Conservation (phyloP, 1,140 invertebrate species). For the Yoshiicerus persimilis region DNA sequence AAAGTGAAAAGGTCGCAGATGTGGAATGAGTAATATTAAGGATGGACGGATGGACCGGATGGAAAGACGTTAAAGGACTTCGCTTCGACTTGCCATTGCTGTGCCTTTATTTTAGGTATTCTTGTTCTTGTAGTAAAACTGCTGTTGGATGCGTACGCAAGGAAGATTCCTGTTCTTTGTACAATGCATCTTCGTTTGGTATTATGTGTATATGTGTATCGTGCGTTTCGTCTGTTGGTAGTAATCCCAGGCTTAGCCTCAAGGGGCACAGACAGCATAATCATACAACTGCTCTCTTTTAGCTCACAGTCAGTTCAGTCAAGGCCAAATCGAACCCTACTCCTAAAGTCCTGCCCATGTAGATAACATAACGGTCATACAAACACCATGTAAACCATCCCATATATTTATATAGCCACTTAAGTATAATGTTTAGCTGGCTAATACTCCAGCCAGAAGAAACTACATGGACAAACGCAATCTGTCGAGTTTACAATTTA, state of each 20-base stretch:
- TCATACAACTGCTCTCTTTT: background rate
- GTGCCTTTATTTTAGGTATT: background rate
- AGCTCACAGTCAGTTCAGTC: background rate
- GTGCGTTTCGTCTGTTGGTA: background rate
- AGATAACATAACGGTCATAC: background rate
- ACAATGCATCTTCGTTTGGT: background rate
- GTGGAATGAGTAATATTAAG: background rate
- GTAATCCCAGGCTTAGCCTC: constrained; percentile 23
- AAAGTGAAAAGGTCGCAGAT: background rate
- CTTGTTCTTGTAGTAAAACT: background rate
- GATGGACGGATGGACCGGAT: background rate
- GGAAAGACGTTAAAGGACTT: background rate
- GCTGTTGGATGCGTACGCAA: background rate
- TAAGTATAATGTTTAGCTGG: background rate
- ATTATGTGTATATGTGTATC: constrained; percentile 18
- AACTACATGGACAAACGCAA: background rate
- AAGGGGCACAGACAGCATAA: background rate
- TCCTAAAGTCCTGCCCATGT: background rate
- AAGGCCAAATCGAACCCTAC: constrained; percentile 14
- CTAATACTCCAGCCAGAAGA: background rate
- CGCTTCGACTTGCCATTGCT: no score
- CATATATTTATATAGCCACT: background rate
- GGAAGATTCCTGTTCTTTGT: background rate
- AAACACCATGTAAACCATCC: background rate
- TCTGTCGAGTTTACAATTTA: background rate